These are phyloP conservation scores for Syritta pipiens DNA, from an alignment of 2,888 invertebrate genomes.

Conservation along the genomic window DNA sequence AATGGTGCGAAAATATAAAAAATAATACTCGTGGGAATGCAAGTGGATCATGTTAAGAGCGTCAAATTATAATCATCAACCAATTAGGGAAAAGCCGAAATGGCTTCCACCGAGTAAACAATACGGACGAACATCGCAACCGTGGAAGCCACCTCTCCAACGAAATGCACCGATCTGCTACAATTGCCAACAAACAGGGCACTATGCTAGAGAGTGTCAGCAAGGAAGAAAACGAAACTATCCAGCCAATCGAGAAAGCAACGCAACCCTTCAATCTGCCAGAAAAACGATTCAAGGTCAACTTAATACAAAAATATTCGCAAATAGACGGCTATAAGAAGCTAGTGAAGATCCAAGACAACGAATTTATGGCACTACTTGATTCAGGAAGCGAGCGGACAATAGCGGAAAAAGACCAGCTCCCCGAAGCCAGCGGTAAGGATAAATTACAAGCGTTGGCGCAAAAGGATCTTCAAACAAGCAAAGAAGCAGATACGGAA, in stretches of 20 bases:
- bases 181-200: constrained; percentile 12
- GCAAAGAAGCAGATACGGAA: neutral
- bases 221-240: constrained; percentile 7
- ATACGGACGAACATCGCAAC: too few relatives aligned
- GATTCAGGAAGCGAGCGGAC: constrained; percentile 2
- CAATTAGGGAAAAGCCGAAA: neutral
- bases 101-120: neutral
- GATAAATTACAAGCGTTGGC: neutral
- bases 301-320: too few relatives aligned
- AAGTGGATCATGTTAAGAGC: neutral
- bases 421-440: neutral
- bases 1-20: constrained; percentile 9
- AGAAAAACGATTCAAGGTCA: neutral
- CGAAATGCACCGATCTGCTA: neutral
- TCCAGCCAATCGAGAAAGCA: neutral
- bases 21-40: neutral
- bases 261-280: neutral
- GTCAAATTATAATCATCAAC: neutral
- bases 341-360: neutral
- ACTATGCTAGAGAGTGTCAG: neutral
- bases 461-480: neutral
- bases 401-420: neutral
- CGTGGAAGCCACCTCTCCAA: neutral
- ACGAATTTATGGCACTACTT: neutral
- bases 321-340: too few relatives aligned